A percentile compares a stretch with the other conserved stretches of the same genome.
These are phyloP conservation scores for Lepas anatifera DNA, from an alignment of 2,888 invertebrate species.

Conservation along the genomic window DNA sequence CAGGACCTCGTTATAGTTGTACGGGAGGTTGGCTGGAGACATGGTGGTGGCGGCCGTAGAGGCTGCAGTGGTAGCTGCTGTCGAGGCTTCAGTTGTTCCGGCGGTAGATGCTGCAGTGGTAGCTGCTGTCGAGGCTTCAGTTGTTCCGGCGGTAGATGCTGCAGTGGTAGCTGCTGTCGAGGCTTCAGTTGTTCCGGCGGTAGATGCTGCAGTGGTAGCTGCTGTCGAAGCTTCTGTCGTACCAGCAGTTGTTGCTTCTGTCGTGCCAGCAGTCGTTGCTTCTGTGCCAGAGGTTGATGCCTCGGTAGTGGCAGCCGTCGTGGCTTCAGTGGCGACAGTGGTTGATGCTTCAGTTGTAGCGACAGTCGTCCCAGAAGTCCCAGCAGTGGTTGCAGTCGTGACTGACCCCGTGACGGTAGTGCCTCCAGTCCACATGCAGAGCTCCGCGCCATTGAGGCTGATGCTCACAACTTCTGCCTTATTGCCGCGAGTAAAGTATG, in stretches of 20 bases:
- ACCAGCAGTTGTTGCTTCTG: too few relatives aligned
- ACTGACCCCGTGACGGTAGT: background rate
- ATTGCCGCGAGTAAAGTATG: constrained; percentile 7
- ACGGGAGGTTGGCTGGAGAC: constrained; percentile 10
- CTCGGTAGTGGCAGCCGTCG: too few relatives aligned
- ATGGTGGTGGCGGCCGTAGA: background rate
- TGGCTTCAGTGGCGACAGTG: too few relatives aligned
- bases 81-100: background rate
- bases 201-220: too few relatives aligned
- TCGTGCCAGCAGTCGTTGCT: too few relatives aligned
- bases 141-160: background rate
- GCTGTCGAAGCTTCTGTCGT: too few relatives aligned
- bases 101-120: background rate
- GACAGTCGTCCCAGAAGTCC: too few relatives aligned
- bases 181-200: too few relatives aligned
- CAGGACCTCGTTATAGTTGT: constrained; percentile 24
- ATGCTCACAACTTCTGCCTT: background rate
- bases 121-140: background rate
- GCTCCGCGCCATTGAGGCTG: background rate
- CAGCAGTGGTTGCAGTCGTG: background rate
- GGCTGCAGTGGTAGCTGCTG: constrained; percentile 2
- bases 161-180: too few relatives aligned
- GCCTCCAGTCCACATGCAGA: background rate
- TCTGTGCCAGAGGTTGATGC: too few relatives aligned
- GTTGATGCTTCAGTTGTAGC: too few relatives aligned